These are phyloP conservation scores for Apoderus coryli DNA, from an alignment of 2,888 invertebrate species.

Conservation along the genomic window DNA sequence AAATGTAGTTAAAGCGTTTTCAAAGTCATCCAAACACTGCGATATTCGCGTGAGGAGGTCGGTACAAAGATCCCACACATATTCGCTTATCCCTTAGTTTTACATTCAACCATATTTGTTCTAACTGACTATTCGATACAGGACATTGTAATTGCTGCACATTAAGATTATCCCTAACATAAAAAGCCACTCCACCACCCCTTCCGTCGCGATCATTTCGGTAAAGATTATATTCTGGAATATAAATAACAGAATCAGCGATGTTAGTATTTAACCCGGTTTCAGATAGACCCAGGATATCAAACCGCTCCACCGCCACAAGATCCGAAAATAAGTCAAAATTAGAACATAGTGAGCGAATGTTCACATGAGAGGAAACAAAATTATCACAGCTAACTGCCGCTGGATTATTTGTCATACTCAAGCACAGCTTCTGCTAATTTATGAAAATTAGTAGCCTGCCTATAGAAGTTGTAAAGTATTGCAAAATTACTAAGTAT, in stretches of 20 bases:
- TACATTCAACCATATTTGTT: constrained; percentile 1
- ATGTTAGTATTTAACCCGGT: background rate
- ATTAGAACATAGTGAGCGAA: background rate
- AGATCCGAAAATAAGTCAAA: constrained; percentile 2
- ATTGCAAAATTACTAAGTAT: too few relatives aligned
- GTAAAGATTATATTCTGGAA: background rate
- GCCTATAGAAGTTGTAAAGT: too few relatives aligned
- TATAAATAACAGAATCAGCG: background rate
- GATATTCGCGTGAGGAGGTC: background rate
- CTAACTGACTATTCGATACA: background rate
- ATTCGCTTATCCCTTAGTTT: background rate
- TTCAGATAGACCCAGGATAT: constrained; percentile 1
- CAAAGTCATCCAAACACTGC: constrained; percentile 1
- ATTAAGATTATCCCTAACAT: background rate
- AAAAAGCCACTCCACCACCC: background rate
- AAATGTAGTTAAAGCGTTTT: constrained; percentile 1
- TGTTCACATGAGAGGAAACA: constrained; percentile 1
- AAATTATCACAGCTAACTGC: too few relatives aligned
- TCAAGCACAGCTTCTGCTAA: too few relatives aligned
- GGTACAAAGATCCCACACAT: constrained; percentile 1
- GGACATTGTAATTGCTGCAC: background rate
- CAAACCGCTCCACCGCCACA: background rate
- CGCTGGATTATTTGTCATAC: too few relatives aligned
- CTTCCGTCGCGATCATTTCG: constrained; percentile 1
- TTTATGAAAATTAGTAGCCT: too few relatives aligned